phyloP scores from a whole-genome alignment of 2,113 vertebrate species.

The Centropristis striata region DNA sequence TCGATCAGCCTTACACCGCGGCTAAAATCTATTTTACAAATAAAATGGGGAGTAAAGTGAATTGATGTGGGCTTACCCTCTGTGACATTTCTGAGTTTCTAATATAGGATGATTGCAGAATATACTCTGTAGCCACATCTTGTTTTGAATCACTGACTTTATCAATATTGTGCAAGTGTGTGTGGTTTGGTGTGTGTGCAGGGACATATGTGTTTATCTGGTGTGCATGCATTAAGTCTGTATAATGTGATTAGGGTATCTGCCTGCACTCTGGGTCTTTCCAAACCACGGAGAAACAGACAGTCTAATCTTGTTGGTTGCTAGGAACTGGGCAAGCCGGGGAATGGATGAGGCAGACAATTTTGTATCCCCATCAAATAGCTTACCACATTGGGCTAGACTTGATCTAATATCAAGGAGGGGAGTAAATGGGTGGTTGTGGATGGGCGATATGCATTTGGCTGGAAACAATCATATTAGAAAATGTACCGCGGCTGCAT shows the following conservation, averaged over 20 bases:
- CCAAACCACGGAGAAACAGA: constrained; percentile 68
- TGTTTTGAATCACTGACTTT: constrained; percentile 26
- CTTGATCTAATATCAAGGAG: constrained; percentile 70
- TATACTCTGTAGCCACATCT: neutral
- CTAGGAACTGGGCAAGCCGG: constrained; percentile 74
- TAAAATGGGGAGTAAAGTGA: neutral
- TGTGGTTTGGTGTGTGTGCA: neutral
- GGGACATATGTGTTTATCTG: constrained; percentile 50
- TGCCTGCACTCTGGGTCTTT: constrained; percentile 66
- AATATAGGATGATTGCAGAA: neutral
- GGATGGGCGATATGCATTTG: constrained; percentile 57
- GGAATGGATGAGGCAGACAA: constrained; percentile 66
- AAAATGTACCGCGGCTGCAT: constrained; percentile 36
- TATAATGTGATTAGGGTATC: constrained; percentile 73
- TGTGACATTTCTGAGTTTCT: neutral
- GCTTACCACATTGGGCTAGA: constrained; percentile 61
- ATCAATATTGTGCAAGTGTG: constrained; percentile 1
- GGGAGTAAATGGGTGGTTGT: constrained; percentile 53
- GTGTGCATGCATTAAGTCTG: constrained; percentile 67
- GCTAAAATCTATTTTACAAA: neutral
- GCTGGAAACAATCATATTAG: constrained; percentile 67
- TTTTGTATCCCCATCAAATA: constrained; percentile 66
- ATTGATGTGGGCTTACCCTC: neutral
- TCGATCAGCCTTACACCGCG: neutral
- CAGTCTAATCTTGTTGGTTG: constrained; percentile 79